Evolutionary conservation across 2,113 vertebrate genomes (phyloP).

Genomic region (Cervus canadensis): DNA sequence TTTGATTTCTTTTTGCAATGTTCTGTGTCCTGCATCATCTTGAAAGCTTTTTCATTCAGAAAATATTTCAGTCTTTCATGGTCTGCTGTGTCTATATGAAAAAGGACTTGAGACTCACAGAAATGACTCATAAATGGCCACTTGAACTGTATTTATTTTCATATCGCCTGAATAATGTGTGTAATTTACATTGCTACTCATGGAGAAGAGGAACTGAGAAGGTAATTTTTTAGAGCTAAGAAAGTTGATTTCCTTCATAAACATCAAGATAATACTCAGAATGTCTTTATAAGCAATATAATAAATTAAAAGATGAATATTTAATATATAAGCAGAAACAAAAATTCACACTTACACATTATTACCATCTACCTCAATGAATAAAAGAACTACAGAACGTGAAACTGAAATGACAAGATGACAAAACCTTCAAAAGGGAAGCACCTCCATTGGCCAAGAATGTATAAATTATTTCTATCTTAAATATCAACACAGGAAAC

Average conservation of each 20-base stretch:
- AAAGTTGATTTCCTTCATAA: not conserved
- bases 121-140: conserved; percentile 29
- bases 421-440: not conserved
- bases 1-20: conserved; percentile 63
- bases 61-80: conserved; percentile 62
- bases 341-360: conserved; percentile 14
- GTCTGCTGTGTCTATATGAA: not conserved
- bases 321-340: conserved; percentile 49
- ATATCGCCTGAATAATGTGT: conserved; percentile 57
- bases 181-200: conserved; percentile 37
- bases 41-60: conserved; percentile 72
- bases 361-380: not conserved
- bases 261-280: not conserved
- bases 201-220: conserved; percentile 15
- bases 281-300: conserved; percentile 14
- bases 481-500: not conserved
- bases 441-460: not conserved
- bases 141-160: conserved; percentile 56
- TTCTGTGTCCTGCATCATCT: conserved; percentile 40
- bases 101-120: not conserved
- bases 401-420: conserved; percentile 2
- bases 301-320: conserved; percentile 46
- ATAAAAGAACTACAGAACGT: conserved; percentile 17
- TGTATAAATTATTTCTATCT: not conserved
- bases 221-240: conserved; percentile 34